A percentile compares a stretch with the other conserved stretches of the same genome.
phyloP scores from a whole-genome alignment of 2,113 vertebrate genomes.

The Ploceus nigricollis region DNA sequence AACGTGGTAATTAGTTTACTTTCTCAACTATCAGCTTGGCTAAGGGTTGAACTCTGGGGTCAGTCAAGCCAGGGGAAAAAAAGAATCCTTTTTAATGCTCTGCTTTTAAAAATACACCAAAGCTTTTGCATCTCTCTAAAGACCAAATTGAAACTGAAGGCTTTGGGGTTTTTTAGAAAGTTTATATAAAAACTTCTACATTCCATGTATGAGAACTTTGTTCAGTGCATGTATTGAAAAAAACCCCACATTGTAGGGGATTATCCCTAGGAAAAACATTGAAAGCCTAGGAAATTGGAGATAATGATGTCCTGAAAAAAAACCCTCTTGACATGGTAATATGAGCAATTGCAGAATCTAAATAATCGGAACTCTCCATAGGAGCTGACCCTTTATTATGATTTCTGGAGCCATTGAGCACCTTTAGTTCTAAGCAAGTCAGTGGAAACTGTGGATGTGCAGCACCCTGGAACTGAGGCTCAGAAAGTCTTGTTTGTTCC shows the following conservation, averaged over 20 bases:
- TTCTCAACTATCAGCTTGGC: slow-evolving; percentile 19
- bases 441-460: background rate
- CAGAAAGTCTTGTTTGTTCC: background rate
- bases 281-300: background rate
- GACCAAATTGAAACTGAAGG: background rate
- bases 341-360: background rate
- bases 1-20: background rate
- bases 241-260: background rate
- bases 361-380: background rate
- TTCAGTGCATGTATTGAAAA: background rate
- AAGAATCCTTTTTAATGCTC: background rate
- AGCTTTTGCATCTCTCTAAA: background rate
- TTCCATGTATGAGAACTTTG: background rate
- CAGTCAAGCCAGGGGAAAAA: background rate
- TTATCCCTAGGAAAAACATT: background rate
- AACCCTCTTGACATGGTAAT: background rate
- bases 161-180: background rate
- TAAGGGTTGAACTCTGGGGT: background rate
- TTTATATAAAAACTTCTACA: background rate
- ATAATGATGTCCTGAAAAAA: background rate
- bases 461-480: background rate
- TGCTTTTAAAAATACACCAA: background rate
- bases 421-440: background rate
- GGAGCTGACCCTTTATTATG: background rate
- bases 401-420: background rate